phyloP scores from a whole-genome alignment of 2,888 invertebrate genomes.

The Ichneumon xanthorius region DNA sequence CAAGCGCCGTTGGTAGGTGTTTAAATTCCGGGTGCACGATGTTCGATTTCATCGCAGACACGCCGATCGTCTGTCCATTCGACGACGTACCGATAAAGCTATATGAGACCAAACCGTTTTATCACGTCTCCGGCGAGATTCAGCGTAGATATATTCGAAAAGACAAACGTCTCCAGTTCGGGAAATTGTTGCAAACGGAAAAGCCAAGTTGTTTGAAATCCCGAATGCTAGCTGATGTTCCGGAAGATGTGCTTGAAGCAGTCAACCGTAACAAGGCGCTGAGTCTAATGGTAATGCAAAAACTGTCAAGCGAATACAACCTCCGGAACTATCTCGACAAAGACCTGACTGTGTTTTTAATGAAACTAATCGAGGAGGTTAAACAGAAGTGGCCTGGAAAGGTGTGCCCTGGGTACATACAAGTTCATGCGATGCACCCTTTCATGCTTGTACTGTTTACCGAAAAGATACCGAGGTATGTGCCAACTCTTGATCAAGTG shows the following conservation, averaged over 20 bases:
- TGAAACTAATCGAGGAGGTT: background rate
- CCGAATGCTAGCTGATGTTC: background rate
- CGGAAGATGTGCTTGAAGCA: background rate
- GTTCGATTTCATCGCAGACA: background rate
- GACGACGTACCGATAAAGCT: background rate
- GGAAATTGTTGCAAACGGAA: background rate
- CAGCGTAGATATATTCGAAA: background rate
- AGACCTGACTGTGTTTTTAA: background rate
- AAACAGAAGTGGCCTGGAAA: constrained; percentile 2
- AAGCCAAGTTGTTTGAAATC: background rate
- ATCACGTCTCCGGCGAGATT: background rate
- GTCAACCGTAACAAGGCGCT: background rate
- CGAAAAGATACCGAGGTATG: background rate
- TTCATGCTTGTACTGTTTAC: background rate
- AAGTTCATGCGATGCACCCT: background rate
- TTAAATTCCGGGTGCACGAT: background rate
- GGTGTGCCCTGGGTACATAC: background rate
- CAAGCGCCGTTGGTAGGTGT: background rate
- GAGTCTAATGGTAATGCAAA: background rate
- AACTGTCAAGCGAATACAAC: background rate
- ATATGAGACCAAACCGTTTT: background rate
- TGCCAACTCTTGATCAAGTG: background rate
- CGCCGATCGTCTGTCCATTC: background rate
- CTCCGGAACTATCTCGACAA: background rate
- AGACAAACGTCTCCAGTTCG: background rate